Evolutionary conservation across 2,888 invertebrate genomes (phyloP).

Genomic region (Ernsta delagoae): DNA sequence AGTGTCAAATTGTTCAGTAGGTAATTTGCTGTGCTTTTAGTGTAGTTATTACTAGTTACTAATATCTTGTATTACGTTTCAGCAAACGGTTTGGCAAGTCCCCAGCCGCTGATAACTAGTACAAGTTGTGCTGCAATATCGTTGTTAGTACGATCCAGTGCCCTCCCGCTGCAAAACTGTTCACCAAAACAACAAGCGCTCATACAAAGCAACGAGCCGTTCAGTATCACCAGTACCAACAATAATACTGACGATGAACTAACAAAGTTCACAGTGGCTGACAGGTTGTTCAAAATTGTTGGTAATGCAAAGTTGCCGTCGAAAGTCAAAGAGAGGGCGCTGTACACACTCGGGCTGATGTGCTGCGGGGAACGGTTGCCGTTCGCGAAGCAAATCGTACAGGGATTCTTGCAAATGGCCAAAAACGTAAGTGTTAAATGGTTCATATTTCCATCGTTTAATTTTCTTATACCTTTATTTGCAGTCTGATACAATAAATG

Average conservation of each 20-base stretch:
- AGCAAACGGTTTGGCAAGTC: slow-evolving; percentile 87
- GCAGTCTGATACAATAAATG: no score
- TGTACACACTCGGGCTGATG: slow-evolving; percentile 90
- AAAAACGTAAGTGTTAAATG: slow-evolving; percentile 87
- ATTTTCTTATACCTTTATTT: no score
- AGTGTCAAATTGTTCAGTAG: no score
- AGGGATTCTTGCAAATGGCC: slow-evolving; percentile 90
- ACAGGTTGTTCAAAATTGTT: slow-evolving; percentile 88
- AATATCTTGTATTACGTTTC: slow-evolving; percentile 49
- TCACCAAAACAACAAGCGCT: slow-evolving; percentile 68
- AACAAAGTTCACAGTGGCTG: slow-evolving; percentile 89
- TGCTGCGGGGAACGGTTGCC: slow-evolving; percentile 93
- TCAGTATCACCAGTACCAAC: slow-evolving; percentile 56
- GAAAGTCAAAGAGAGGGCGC: slow-evolving; percentile 91
- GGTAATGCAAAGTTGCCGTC: slow-evolving; percentile 89
- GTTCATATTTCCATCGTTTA: no score
- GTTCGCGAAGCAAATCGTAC: slow-evolving; percentile 88
- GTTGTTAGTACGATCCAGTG: slow-evolving; percentile 87
- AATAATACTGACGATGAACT: slow-evolving; percentile 56
- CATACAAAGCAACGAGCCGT: slow-evolving; percentile 66
- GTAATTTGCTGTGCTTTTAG: no score
- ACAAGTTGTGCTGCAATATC: slow-evolving; percentile 90
- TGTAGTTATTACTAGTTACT: background rate
- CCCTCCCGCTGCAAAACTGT: slow-evolving; percentile 87
- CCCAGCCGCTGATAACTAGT: slow-evolving; percentile 86